phyloP scores from a whole-genome alignment of 64 coral and sea anemone species.

The Montipora sp. region DNA sequence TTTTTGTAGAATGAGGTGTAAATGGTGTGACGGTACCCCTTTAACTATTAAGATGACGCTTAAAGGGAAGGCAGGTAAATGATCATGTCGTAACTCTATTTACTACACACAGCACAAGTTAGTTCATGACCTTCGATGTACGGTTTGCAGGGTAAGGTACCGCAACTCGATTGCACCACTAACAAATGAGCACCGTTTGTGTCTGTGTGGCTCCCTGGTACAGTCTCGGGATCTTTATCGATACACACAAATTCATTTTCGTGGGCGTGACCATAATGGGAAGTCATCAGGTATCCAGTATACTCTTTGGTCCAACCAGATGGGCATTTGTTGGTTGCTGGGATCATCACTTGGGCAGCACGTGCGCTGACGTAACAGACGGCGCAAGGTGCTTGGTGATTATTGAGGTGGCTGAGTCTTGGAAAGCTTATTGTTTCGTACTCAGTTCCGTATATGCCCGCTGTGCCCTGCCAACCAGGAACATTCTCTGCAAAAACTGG shows the following conservation, averaged over 20 bases:
- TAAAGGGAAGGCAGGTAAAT: neutral
- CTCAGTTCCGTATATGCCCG: slow-evolving; percentile 38
- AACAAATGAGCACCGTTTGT: slow-evolving; percentile 1
- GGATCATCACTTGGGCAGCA: slow-evolving; percentile 59
- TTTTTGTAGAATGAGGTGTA: too few relatives aligned
- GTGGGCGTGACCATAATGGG: neutral
- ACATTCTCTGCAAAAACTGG: slow-evolving; percentile 11
- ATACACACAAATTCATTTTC: slow-evolving; percentile 30
- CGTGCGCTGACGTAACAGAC: slow-evolving; percentile 52
- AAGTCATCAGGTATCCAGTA: slow-evolving; percentile 53
- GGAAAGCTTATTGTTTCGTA: neutral
- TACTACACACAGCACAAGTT: slow-evolving; percentile 47
- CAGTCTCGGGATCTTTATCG: slow-evolving; percentile 15
- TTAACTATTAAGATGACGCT: neutral
- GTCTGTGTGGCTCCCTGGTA: neutral
- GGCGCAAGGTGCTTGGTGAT: slow-evolving; percentile 60
- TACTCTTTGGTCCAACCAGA: slow-evolving; percentile 62
- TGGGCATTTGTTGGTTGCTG: slow-evolving; percentile 51
- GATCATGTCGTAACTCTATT: neutral
- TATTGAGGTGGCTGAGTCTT: neutral
- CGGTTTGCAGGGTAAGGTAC: slow-evolving; percentile 17
- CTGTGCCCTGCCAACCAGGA: neutral
- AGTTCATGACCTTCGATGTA: slow-evolving; percentile 30
- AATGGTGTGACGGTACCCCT: too few relatives aligned
- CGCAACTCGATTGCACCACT: neutral